These are phyloP conservation scores for Helarctos malayanus DNA, from an alignment of 2,797 vertebrate species.

Conservation along the genomic window DNA sequence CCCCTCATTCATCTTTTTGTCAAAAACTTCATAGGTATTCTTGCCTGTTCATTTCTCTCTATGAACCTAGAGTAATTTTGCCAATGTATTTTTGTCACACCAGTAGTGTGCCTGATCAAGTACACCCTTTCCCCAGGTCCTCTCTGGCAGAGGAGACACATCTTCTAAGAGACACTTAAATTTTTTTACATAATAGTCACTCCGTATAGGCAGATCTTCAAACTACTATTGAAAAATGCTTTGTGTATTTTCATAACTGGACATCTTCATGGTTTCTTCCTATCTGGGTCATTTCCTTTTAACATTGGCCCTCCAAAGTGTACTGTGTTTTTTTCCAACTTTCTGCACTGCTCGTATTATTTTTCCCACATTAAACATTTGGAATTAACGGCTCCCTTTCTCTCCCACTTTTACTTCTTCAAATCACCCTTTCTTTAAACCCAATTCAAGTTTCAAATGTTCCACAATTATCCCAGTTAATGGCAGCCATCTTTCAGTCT, in stretches of 20 bases:
- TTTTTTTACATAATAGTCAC: not conserved
- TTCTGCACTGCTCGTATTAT: not conserved
- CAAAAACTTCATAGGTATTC: not conserved
- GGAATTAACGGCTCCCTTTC: not conserved
- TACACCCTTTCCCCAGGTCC: not conserved
- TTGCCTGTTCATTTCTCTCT: not conserved
- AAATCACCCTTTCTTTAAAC: not conserved
- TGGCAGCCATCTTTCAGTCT: not conserved
- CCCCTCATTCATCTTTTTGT: not conserved
- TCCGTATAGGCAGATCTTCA: not conserved
- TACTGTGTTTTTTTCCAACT: not conserved
- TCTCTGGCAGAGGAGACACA: not conserved
- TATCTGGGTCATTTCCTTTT: not conserved
- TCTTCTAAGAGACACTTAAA: not conserved
- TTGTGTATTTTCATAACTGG: not conserved
- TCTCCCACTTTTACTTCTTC: not conserved
- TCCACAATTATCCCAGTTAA: not conserved
- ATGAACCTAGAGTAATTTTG: not conserved
- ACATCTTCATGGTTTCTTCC: not conserved
- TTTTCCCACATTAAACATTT: not conserved
- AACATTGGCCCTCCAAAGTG: not conserved
- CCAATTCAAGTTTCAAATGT: not conserved
- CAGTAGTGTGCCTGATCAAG: not conserved
- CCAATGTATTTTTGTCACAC: slow-evolving; percentile 9
- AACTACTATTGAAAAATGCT: not conserved